These are phyloP conservation scores for Dryobates pubescens DNA, from an alignment of 2,797 vertebrate species.

Conservation along the genomic window DNA sequence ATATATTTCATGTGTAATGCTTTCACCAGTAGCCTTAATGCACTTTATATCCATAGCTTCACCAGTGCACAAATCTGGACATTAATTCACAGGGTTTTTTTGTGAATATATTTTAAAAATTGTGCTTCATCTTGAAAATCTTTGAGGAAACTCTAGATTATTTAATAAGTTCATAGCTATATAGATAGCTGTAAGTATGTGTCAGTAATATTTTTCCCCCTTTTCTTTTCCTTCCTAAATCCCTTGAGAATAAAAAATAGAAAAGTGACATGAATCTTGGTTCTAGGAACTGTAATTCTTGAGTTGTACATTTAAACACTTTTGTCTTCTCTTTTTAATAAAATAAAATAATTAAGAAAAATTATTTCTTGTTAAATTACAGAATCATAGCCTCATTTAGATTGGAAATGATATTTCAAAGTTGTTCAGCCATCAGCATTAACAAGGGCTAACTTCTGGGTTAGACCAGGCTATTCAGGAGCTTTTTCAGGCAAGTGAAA, in stretches of 20 bases:
- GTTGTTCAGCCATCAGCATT: background rate
- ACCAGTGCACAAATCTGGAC: background rate
- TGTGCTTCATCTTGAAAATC: background rate
- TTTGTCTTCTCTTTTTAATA: background rate
- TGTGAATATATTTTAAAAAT: background rate
- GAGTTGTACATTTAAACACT: background rate
- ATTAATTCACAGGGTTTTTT: background rate
- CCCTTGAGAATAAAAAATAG: background rate
- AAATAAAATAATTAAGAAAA: background rate
- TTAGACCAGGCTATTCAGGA: background rate
- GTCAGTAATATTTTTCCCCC: background rate
- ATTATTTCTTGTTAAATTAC: background rate
- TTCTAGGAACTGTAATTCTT: background rate
- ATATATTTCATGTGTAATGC: background rate
- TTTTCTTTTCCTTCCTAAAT: background rate
- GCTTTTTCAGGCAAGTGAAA: background rate
- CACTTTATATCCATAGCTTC: background rate
- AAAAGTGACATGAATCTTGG: background rate
- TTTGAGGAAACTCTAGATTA: background rate
- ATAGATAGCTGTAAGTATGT: background rate
- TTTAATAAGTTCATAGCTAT: background rate
- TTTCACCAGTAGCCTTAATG: background rate
- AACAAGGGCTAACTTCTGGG: background rate
- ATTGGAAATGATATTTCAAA: background rate
- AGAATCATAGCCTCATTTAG: background rate